phyloP scores from a whole-genome alignment of 2,113 vertebrate genomes.

The Bothrops jararaca region DNA sequence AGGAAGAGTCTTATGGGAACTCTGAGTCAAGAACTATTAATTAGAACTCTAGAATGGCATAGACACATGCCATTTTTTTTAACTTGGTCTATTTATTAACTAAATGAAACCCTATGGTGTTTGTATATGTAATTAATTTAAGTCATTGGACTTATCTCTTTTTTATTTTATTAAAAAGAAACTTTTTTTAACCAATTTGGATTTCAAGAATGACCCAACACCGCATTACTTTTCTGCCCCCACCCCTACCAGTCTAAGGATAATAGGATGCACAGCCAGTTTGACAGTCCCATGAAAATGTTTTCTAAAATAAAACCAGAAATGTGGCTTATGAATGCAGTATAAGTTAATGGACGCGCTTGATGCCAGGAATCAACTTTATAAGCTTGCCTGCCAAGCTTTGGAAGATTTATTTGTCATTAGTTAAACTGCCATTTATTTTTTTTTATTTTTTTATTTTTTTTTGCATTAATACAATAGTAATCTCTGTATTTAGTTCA shows the following conservation, averaged over 20 bases:
- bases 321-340: constrained; percentile 27
- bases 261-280: constrained; percentile 10
- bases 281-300: neutral
- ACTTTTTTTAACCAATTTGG: constrained; percentile 27
- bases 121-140: constrained; percentile 75
- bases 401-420: neutral
- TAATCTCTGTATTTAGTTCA: neutral
- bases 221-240: neutral
- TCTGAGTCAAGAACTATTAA: constrained; percentile 87
- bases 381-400: neutral
- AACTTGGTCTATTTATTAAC: constrained; percentile 74
- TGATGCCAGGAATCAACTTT: constrained; percentile 22
- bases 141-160: constrained; percentile 58
- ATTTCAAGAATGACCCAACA: constrained; percentile 16
- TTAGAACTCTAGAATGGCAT: constrained; percentile 65
- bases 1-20: constrained; percentile 84
- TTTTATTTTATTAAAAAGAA: constrained; percentile 45
- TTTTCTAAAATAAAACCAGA: neutral
- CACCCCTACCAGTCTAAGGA: neutral
- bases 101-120: constrained; percentile 77
- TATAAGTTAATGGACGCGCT: constrained; percentile 29
- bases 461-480: neutral
- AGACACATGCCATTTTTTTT: constrained; percentile 58
- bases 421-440: neutral
- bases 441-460: neutral